A percentile compares a stretch with the other conserved stretches of the same genome.
These are phyloP conservation scores for Hypena proboscidalis DNA, from an alignment of 2,888 invertebrate genomes.

Conservation along the genomic window DNA sequence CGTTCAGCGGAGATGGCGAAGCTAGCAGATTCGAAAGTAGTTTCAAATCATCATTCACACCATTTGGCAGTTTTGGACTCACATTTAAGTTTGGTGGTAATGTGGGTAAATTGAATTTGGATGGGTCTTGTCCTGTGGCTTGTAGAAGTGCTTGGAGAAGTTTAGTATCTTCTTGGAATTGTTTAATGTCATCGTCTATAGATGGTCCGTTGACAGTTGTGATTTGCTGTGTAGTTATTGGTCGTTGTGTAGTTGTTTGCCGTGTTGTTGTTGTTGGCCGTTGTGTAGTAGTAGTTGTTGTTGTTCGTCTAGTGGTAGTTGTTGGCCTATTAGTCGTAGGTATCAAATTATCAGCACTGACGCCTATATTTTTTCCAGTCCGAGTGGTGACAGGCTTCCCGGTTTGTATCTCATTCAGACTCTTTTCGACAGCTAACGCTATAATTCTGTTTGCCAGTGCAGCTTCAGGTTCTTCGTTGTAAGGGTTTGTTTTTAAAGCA, in stretches of 20 bases:
- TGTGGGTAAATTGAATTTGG: conserved; percentile 76
- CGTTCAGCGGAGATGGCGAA: conserved; percentile 69
- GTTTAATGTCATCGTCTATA: conserved; percentile 78
- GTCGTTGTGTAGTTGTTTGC: conserved; percentile 54
- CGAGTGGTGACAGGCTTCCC: conserved; percentile 56
- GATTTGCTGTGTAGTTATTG: conserved; percentile 48
- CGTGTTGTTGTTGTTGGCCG: no score
- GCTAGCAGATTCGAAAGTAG: conserved; percentile 69
- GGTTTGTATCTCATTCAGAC: conserved; percentile 75
- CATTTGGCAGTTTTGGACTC: conserved; percentile 59
- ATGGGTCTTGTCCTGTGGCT: conserved; percentile 78
- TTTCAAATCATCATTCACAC: conserved; percentile 61
- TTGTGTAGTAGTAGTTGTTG: conserved; percentile 55
- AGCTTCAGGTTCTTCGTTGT: conserved; percentile 73
- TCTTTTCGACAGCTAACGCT: conserved; percentile 82
- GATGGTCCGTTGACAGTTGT: conserved; percentile 57
- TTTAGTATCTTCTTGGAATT: conserved; percentile 80
- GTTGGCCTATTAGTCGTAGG: conserved; percentile 48
- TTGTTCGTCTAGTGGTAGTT: conserved; percentile 51
- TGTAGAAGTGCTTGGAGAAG: conserved; percentile 76
- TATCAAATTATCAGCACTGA: conserved; percentile 55
- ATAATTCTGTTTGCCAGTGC: conserved; percentile 83
- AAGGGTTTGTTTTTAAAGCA: conserved; percentile 69
- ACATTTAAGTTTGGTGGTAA: conserved; percentile 61
- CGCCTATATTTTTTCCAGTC: conserved; percentile 61